Evolutionary conservation across 1,140 invertebrate species (phyloP).

Genomic region (Brachystomella parvula): DNA sequence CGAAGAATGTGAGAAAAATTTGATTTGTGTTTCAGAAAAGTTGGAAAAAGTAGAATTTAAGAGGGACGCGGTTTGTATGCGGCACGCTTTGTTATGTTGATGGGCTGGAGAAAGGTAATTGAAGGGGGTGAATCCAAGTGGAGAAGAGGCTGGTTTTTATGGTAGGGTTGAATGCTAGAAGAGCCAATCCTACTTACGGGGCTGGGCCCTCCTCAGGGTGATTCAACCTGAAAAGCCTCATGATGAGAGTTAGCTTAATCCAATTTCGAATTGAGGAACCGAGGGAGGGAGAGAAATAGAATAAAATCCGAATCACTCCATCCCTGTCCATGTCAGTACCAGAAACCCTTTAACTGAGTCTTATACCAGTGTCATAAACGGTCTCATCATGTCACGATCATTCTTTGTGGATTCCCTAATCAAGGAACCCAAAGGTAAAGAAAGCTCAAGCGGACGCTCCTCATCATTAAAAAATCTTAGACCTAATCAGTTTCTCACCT

Average conservation of each 20-base stretch:
- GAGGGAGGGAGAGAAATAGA: background rate
- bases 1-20: too few relatives aligned
- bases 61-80: too few relatives aligned
- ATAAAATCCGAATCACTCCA: background rate
- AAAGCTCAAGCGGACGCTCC: background rate
- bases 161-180: background rate
- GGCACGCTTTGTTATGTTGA: too few relatives aligned
- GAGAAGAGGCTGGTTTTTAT: background rate
- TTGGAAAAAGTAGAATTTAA: too few relatives aligned
- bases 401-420: slow-evolving; percentile 34
- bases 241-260: background rate
- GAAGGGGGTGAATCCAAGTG: background rate
- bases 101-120: background rate
- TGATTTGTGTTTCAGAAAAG: too few relatives aligned
- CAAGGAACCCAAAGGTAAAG: slow-evolving; percentile 18
- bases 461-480: background rate
- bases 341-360: background rate
- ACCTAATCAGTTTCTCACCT: background rate
- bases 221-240: slow-evolving; percentile 6
- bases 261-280: background rate
- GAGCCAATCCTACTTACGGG: slow-evolving; percentile 32
- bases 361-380: background rate
- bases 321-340: background rate
- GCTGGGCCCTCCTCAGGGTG: slow-evolving; percentile 15
- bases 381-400: slow-evolving; percentile 22